phyloP scores from a whole-genome alignment of 2,113 vertebrate species.

The Phrynosoma blainvillii region DNA sequence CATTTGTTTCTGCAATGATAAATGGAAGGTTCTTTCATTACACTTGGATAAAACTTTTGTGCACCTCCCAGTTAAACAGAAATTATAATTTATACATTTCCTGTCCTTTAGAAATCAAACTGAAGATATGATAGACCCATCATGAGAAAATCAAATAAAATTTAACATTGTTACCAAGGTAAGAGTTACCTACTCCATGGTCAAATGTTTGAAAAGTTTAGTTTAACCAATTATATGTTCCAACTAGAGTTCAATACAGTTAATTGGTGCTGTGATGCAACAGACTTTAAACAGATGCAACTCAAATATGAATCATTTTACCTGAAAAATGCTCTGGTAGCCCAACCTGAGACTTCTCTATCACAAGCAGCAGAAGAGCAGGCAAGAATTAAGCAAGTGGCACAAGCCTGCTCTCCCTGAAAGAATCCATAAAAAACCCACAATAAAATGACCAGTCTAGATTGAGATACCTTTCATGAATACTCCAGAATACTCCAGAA shows the following conservation, averaged over 20 bases:
- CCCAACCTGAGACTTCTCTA: constrained; percentile 93
- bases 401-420: constrained; percentile 95
- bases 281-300: neutral
- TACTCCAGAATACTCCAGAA: neutral
- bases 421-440: neutral
- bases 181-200: neutral
- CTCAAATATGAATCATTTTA: constrained; percentile 50
- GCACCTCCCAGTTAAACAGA: rapidly evolving
- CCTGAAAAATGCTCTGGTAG: constrained; percentile 96
- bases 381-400: constrained; percentile 91
- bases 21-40: neutral
- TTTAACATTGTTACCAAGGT: neutral
- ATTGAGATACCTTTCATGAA: neutral
- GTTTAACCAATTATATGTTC: rapidly evolving
- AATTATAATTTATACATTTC: neutral
- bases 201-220: neutral
- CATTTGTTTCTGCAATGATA: neutral
- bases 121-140: neutral
- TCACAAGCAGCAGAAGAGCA: constrained; percentile 90
- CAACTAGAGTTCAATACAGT: neutral
- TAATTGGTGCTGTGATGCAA: neutral
- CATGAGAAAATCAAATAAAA: neutral
- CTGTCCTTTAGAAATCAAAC: neutral
- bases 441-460: neutral
- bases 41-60: neutral